Percentiles rank a stretch among this genome's conserved stretches.
These are phyloP conservation scores for Zosterops japonicus DNA, from an alignment of 2,113 vertebrate genomes.

Conservation along the genomic window DNA sequence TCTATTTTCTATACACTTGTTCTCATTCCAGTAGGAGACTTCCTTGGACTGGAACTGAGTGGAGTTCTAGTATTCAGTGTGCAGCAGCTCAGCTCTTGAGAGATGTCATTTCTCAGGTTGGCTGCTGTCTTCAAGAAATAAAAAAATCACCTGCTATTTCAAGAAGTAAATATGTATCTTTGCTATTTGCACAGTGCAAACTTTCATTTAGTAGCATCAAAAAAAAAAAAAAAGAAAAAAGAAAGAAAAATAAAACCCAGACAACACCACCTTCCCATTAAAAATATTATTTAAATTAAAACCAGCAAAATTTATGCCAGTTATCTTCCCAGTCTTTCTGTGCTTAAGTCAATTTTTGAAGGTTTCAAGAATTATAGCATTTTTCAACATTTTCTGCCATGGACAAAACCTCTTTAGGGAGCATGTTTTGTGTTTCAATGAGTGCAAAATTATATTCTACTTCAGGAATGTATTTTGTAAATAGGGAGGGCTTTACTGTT, in stretches of 20 bases:
- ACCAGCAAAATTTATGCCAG: not conserved
- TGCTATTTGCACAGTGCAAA: not conserved
- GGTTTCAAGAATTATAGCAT: not conserved
- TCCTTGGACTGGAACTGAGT: not conserved
- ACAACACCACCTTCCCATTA: not conserved
- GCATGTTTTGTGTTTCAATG: not conserved
- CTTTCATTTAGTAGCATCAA: not conserved
- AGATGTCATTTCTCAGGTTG: not conserved
- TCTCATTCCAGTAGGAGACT: not conserved
- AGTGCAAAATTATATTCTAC: not conserved
- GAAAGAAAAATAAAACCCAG: rapidly evolving
- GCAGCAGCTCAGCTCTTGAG: not conserved
- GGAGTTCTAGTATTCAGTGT: not conserved
- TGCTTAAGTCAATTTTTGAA: not conserved
- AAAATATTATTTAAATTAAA: not conserved
- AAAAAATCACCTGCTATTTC: constrained; percentile 8
- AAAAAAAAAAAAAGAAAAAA: not conserved
- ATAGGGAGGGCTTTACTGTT: not conserved
- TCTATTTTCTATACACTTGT: not conserved
- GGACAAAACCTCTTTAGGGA: not conserved
- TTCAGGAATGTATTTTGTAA: not conserved
- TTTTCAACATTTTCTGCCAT: not conserved
- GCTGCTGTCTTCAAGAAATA: not conserved
- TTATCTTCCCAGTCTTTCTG: not conserved
- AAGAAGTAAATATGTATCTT: constrained; percentile 9